Evolutionary conservation across 2,113 vertebrate species (phyloP).

Genomic region (Rhea americana): DNA sequence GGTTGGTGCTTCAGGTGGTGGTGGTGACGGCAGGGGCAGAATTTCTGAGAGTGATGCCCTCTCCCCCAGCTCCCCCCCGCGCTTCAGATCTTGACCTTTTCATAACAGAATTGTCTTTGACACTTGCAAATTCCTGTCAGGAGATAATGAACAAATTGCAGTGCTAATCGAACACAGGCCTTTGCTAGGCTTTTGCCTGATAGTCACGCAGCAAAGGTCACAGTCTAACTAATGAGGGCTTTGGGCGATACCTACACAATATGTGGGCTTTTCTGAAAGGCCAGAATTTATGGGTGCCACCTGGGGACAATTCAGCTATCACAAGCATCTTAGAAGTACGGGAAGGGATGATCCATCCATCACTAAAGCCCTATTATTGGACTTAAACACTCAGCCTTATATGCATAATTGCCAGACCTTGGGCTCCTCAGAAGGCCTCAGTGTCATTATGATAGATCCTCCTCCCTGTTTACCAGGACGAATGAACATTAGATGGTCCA

Average conservation of each 20-base stretch:
- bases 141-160: slow-evolving; percentile 79
- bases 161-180: slow-evolving; percentile 76
- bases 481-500: slow-evolving; percentile 60
- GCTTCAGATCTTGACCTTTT: slow-evolving; percentile 74
- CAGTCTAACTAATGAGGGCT: slow-evolving; percentile 76
- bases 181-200: slow-evolving; percentile 65
- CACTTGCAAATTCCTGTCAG: slow-evolving; percentile 77
- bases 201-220: slow-evolving; percentile 78
- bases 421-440: slow-evolving; percentile 61
- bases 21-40: slow-evolving; percentile 40
- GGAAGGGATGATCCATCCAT: slow-evolving; percentile 62
- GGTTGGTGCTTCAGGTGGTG: background rate
- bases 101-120: slow-evolving; percentile 75
- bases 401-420: slow-evolving; percentile 63
- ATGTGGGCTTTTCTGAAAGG: slow-evolving; percentile 72
- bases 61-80: background rate
- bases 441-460: slow-evolving; percentile 74
- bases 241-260: slow-evolving; percentile 72
- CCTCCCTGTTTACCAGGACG: slow-evolving; percentile 69
- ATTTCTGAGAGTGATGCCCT: slow-evolving; percentile 66
- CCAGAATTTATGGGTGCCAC: slow-evolving; percentile 74
- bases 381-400: slow-evolving; percentile 64
- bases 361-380: slow-evolving; percentile 59
- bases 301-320: slow-evolving; percentile 71
- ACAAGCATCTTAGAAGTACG: slow-evolving; percentile 64